Evolutionary conservation across 2,113 vertebrate species (phyloP).

Genomic region (Cryptomyrus ogoouensis): DNA sequence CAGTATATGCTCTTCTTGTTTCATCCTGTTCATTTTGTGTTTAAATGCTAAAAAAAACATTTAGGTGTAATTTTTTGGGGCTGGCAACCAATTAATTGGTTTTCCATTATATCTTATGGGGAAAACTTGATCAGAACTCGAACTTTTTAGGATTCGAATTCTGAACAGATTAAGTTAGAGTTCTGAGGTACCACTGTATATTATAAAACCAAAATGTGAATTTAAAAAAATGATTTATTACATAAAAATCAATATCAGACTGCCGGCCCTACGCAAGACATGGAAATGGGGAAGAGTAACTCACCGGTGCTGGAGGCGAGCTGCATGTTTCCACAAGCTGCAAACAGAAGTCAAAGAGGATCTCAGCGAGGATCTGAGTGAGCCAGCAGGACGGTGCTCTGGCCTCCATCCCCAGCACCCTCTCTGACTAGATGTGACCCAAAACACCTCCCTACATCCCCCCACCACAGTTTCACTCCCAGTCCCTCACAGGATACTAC

Average conservation of each 20-base stretch:
- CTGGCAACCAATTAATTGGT: too few relatives aligned
- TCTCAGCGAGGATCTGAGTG: not conserved
- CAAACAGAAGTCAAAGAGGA: not conserved
- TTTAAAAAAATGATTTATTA: not conserved
- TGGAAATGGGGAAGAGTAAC: not conserved
- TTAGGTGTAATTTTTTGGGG: too few relatives aligned
- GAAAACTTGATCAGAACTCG: too few relatives aligned
- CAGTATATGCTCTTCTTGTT: too few relatives aligned
- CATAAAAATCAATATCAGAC: not conserved
- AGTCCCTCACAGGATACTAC: not conserved
- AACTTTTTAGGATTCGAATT: too few relatives aligned
- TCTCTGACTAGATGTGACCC: not conserved
- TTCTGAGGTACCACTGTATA: not conserved
- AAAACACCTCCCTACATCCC: not conserved
- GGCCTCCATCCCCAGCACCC: not conserved
- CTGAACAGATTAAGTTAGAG: too few relatives aligned
- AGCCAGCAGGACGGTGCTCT: not conserved
- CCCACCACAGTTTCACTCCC: not conserved
- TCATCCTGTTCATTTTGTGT: too few relatives aligned
- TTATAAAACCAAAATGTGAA: not conserved
- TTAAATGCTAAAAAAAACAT: too few relatives aligned
- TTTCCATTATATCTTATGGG: too few relatives aligned
- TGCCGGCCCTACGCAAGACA: not conserved
- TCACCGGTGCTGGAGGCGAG: slow-evolving; percentile 48
- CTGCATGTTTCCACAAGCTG: slow-evolving; percentile 48